These are phyloP conservation scores for Exaiptasia diaphana DNA, from an alignment of 64 coral and sea anemone genomes.

Conservation along the genomic window DNA sequence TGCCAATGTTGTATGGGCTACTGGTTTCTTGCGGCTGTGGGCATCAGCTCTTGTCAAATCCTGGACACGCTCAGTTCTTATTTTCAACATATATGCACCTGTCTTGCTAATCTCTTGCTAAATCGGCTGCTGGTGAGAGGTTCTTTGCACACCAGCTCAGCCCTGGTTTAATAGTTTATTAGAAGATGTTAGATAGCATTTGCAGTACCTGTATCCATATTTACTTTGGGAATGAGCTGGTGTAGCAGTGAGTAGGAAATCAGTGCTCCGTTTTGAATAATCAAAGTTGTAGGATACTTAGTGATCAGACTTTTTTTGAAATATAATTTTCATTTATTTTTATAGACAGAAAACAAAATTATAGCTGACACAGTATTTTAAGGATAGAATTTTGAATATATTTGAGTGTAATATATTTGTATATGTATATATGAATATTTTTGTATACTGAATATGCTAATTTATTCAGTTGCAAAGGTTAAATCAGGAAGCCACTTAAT, in stretches of 20 bases:
- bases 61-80: no score
- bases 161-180: no score
- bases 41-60: slow-evolving; percentile 29
- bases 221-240: slow-evolving; percentile 3
- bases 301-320: background rate
- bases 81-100: no score
- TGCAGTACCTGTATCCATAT: no score
- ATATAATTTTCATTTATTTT: background rate
- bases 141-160: no score
- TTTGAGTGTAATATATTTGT: background rate
- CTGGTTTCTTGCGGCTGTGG: slow-evolving; percentile 54
- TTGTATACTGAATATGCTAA: no score
- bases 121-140: no score
- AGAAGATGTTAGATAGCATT: no score
- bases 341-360: background rate
- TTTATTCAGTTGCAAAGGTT: no score
- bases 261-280: slow-evolving; percentile 15
- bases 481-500: no score
- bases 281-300: background rate
- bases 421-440: no score
- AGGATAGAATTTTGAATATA: background rate
- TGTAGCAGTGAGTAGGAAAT: slow-evolving; percentile 5
- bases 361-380: background rate
- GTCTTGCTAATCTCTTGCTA: no score
- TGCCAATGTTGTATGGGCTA: slow-evolving; percentile 54